phyloP scores from a whole-genome alignment of 2,797 vertebrate species.

The Aphelocoma californica region DNA sequence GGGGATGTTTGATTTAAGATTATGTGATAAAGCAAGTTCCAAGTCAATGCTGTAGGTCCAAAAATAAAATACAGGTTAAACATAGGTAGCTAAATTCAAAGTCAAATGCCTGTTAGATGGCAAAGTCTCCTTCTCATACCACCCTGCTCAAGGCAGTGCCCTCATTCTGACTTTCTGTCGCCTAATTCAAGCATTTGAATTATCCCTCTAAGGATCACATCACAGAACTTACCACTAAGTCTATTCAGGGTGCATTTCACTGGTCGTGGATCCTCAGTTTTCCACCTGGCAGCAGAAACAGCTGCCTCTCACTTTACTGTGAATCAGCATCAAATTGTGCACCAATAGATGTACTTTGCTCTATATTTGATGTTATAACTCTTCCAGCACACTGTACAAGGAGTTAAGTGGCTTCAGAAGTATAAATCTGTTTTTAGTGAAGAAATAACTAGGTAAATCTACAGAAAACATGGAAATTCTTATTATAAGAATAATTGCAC shows the following conservation, averaged over 20 bases:
- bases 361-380: rapidly evolving
- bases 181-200: background rate
- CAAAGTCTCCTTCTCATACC: background rate
- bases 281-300: background rate
- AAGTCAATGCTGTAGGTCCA: background rate
- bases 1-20: background rate
- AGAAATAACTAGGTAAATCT: background rate
- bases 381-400: background rate
- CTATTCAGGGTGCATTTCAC: background rate
- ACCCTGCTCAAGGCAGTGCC: background rate
- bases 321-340: background rate
- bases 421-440: background rate
- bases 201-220: background rate
- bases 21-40: background rate
- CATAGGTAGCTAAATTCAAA: background rate
- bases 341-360: background rate
- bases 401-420: background rate
- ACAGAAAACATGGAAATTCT: background rate
- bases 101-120: background rate
- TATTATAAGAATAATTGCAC: too few relatives aligned
- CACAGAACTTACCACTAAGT: background rate
- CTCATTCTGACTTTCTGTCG: background rate
- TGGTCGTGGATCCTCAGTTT: background rate
- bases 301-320: background rate
- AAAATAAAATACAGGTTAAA: background rate